Percentiles rank a stretch among this genome's conserved stretches.
Evolutionary conservation across 2,113 vertebrate species (phyloP).

Genomic region (Triplophysa rosa): DNA sequence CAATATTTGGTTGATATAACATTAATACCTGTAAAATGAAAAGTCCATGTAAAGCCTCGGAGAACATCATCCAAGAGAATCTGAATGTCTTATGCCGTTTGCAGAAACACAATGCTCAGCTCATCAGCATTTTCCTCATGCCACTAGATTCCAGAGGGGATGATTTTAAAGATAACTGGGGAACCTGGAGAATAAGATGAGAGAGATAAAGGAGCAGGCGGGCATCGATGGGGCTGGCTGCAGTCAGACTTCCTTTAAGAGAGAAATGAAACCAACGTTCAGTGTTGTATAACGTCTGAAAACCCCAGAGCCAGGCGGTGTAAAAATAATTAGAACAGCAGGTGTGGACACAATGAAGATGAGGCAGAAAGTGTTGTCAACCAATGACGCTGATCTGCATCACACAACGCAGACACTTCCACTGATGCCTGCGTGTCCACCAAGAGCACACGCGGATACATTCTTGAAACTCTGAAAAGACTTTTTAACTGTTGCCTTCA

Average conservation of each 20-base stretch:
- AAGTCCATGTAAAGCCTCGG: not conserved
- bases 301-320: constrained; percentile 47
- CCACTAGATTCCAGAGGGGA: constrained; percentile 5
- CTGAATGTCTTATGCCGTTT: not conserved
- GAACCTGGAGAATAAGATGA: constrained; percentile 15
- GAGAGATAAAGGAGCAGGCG: not conserved
- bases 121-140: constrained; percentile 2
- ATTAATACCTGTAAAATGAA: not conserved
- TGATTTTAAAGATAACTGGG: constrained; percentile 25
- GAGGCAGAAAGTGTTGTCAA: constrained; percentile 51
- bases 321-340: constrained; percentile 63
- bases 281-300: constrained; percentile 56
- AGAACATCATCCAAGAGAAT: not conserved
- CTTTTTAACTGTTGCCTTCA: no score
- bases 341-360: constrained; percentile 54
- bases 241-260: constrained; percentile 52
- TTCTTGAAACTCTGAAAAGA: not conserved
- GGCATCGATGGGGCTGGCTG: constrained; percentile 43
- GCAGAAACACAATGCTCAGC: not conserved
- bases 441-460: not conserved
- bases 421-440: not conserved
- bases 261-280: constrained; percentile 57
- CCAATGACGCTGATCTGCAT: constrained; percentile 39
- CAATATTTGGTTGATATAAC: not conserved
- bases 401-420: constrained; percentile 22